Base-by-base conservation (phyloP, 2,113 vertebrate genomes). In the Phyllostomus hastatus region DNA sequence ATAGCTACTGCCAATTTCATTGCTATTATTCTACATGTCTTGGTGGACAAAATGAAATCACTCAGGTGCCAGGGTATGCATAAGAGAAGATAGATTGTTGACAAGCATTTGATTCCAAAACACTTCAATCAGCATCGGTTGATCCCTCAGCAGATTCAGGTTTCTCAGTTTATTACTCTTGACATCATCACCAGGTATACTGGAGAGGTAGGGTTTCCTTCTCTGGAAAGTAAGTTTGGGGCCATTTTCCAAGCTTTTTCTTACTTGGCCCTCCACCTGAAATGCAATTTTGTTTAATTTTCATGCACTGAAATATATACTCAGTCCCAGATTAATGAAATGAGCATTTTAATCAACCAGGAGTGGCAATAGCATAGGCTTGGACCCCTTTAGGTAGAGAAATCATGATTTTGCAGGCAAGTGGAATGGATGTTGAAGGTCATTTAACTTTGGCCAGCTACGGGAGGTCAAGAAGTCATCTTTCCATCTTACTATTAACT, bases 331-430 rank as follows among this genome's bases (percentile, higher is more conserved):
- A 67, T 67, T 15, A 67, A n/a, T 67, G 14, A 67, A 67, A n/a
- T 0, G 99, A 99, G 98, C 99, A 99, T 0, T 98, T 99, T 79
- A 99, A 97, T 10, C 99, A 99, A 89, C 99, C 99, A 0, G 99
- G 99, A 1, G 99, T 99, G 52, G 99, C 99, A 24, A 98, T 99
- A 2, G 99, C 99, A 0, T 97, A 99, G 98, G 99, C 99, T 7
- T 99, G 99, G 99, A 99, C 99, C 0, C 99, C 99, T 0, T 96
- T 99, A 41, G 99, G 99, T 0, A 99, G 99, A 10, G 99, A 99
- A 98, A 99, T 99, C 97, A 99, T 99, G 99, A 99, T 99, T 20
- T 99, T 99, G 87, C 99, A 99, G 86, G 99, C 99, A 24, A 99
- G 99, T 88, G 99, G 99, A 10, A 99, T 99, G 99, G 99, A 99